Evolutionary conservation across 2,888 invertebrate species (phyloP).

Genomic region (Dioctria rufipes): DNA sequence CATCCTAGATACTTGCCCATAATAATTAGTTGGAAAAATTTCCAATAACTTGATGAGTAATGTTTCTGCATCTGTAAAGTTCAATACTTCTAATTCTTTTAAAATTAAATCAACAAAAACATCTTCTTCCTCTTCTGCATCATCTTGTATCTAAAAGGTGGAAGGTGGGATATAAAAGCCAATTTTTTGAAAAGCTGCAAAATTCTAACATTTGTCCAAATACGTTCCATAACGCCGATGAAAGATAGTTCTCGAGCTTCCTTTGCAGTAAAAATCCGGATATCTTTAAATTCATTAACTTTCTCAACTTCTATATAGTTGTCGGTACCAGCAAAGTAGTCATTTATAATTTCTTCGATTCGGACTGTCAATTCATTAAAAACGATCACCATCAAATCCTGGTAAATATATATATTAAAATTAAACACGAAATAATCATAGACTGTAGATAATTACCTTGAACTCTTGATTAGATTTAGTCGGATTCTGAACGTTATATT

Average conservation of each 20-base stretch:
- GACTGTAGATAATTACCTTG: conserved; percentile 29
- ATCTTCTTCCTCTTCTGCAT: conserved; percentile 33
- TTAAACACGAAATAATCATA: background rate
- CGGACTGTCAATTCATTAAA: conserved; percentile 44
- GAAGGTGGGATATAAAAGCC: background rate
- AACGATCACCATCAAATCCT: conserved; percentile 51
- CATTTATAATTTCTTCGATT: conserved; percentile 33
- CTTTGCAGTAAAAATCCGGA: conserved; percentile 37
- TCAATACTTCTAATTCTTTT: conserved; percentile 32
- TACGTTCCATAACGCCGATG: background rate
- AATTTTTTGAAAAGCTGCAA: conserved; percentile 1
- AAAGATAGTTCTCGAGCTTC: conserved; percentile 42
- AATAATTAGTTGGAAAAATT: conserved; percentile 23
- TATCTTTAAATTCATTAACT: background rate
- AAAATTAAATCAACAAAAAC: conserved; percentile 34
- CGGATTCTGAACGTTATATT: conserved; percentile 35
- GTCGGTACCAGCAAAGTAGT: conserved; percentile 33
- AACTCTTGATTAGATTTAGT: conserved; percentile 46
- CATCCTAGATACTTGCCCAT: conserved; percentile 33
- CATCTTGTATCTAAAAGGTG: conserved; percentile 4
- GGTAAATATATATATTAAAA: background rate
- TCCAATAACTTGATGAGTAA: conserved; percentile 17
- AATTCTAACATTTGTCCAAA: conserved; percentile 36
- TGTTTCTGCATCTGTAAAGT: background rate
- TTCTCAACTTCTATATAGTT: conserved; percentile 4